Base-by-base conservation (phyloP, 1,140 invertebrate species). In the Tribolium castaneum region DNA sequence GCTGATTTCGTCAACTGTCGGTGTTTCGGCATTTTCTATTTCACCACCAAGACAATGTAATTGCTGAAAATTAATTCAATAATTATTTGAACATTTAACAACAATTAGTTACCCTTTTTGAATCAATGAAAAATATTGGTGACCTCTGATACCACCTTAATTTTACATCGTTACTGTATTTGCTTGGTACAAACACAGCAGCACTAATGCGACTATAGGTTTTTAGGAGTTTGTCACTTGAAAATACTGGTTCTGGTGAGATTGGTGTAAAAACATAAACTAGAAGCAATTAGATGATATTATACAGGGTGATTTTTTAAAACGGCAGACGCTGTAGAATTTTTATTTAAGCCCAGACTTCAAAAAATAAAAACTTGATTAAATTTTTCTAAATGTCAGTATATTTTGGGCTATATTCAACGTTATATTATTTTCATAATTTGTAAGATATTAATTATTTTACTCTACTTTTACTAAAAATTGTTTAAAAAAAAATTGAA, bases 211-310 rank as follows among this genome's bases (percentile, higher is more conserved):
- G 80, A 78, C 84, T 85, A 22, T 84, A 75, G 19, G 87, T 86
- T 54, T 88, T 86, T 3, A 89, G 84, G 16, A 91, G 56, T 62
- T 88, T 86, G 19, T 86, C 83, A 66, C 87, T 88, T 25, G 83
- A 86, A 79, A 90, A 91, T 12, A 92, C 76, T 0, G 89, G 88
- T 75, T 86, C 83, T n/a, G 89, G 84, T 45, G 86, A 88, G 78
- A 86, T 88, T 25, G 91, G 92, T 77, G 88, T 88, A 83, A 93
- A 93, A 16, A 92, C 87, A 78, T 88, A 90, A 54, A 93, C 90
- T 92, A 81, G 22, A 84, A 83, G 76, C 71, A 78, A 77, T 75
- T 50, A 74, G 22, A 30, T 73, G 4, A 70, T 19, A 19, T 19
- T 19, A 19, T 19, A 2, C 16, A 19, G 16, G 16, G 16, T 19